Base-by-base conservation (phyloP, 2,888 invertebrate genomes). In the Bhutanitis thaidina region DNA sequence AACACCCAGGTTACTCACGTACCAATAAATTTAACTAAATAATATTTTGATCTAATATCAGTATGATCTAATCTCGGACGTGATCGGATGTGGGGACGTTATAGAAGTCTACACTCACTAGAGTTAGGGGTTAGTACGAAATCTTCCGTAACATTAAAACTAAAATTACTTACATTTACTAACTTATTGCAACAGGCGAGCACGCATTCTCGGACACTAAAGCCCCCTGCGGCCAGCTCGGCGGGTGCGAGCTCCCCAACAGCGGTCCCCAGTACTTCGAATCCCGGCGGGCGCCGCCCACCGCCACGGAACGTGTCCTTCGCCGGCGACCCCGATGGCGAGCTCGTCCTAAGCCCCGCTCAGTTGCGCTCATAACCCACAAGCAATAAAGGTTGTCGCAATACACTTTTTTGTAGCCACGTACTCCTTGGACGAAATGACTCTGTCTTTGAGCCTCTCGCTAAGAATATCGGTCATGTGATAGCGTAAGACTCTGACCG, bases 301-400 rank as follows among this genome's bases (percentile, higher is more conserved):
- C 77, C 87, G 53, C 82, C 86, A 20, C 71, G 91, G 63, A 83
- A 90, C 83, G 80, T 90, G 54, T 83, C 89, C 68, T 80, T 91
- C 83, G 82, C 91, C 76, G 82, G 81, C 58, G 80, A 72, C 37
- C 78, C 78, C 52, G 87, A 87, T 82, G 87, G 85, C 68, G 93
- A 92, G 59, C 91, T 93, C 57, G 91, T 93, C 56, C 90, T 93
- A 64, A 92, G 92, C 68, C 92, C 92, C 60, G 90, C 92, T 58
- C 92, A 92, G 70, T 81, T 93, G 67, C 91, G 91, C 79, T 89
- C 90, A 75, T 90, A 90, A 80, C 80, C 69, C 68, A 57, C 71
- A 77, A 83, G 80, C 82, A 81, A 83, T 81, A 83, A 76, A 69
- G 60, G 52, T 67, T 62, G 60, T 68, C 71, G 74, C 79, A 74